Conservation (phyloP, 2,888 invertebrate species). For the Dynastes grantii region DNA sequence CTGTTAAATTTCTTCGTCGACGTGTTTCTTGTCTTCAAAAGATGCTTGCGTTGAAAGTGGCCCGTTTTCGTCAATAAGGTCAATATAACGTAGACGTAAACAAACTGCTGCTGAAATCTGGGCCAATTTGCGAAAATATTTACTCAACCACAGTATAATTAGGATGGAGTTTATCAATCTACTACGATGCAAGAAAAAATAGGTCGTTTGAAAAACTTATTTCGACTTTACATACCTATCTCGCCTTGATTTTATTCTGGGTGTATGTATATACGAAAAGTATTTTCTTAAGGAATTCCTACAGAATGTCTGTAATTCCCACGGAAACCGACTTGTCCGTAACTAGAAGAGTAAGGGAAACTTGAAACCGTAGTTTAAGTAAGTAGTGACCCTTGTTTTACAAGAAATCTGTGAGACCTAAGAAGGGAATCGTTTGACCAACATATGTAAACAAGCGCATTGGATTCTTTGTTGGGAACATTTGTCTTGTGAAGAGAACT, state of each 20-base stretch:
- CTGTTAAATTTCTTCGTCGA: conserved; percentile 4
- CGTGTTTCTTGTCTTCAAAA: not conserved
- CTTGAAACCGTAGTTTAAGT: conserved; percentile 10
- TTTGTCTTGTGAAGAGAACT: conserved; percentile 1
- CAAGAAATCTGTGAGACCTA: conserved; percentile 2
- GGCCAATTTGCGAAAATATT: conserved; percentile 39
- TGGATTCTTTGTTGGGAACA: conserved; percentile 26
- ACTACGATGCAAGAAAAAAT: conserved; percentile 10
- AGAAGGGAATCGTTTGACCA: conserved; percentile 28
- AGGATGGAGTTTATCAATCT: conserved; percentile 25
- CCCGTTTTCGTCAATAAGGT: conserved; percentile 32
- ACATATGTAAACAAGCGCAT: conserved; percentile 29
- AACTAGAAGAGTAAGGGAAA: not conserved
- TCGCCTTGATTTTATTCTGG: not conserved
- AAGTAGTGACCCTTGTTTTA: conserved; percentile 13
- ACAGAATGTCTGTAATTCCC: not conserved
- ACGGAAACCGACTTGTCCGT: too few relatives aligned
- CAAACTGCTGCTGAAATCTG: conserved; percentile 31
- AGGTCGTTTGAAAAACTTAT: conserved; percentile 2
- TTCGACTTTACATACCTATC: not conserved
- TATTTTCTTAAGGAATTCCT: too few relatives aligned
- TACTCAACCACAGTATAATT: conserved; percentile 36
- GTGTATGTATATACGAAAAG: not conserved
- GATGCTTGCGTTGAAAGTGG: conserved; percentile 7
- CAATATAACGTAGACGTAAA: conserved; percentile 41